phyloP scores from a whole-genome alignment of 2,888 invertebrate species.

The Anaspis maculata region DNA sequence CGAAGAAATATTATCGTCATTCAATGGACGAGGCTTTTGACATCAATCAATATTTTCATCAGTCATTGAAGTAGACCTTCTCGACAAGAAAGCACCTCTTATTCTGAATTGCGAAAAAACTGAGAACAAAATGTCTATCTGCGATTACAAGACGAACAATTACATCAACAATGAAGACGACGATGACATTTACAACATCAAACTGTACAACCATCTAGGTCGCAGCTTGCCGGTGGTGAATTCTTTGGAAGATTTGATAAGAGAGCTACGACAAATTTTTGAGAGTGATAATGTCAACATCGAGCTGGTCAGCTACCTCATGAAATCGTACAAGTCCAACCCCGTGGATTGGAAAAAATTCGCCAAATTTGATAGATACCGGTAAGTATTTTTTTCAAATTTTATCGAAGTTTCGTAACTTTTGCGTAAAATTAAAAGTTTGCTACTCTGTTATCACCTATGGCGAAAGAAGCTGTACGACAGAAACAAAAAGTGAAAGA shows the following conservation, averaged over 20 bases:
- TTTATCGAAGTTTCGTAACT: too few relatives aligned
- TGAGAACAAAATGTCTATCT: constrained; percentile 15
- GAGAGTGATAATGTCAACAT: constrained; percentile 76
- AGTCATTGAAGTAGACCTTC: too few relatives aligned
- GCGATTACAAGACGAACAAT: constrained; percentile 10
- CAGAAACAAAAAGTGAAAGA: too few relatives aligned
- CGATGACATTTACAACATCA: constrained; percentile 20
- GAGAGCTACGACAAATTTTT: constrained; percentile 69
- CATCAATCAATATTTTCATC: too few relatives aligned
- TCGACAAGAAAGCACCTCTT: too few relatives aligned
- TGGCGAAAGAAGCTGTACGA: too few relatives aligned
- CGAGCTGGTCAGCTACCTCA: constrained; percentile 78
- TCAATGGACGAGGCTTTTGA: too few relatives aligned
- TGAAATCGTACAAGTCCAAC: constrained; percentile 76
- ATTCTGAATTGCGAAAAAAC: background rate
- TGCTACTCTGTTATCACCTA: too few relatives aligned
- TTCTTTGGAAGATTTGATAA: constrained; percentile 54
- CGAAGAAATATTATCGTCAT: too few relatives aligned
- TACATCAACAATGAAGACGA: constrained; percentile 15
- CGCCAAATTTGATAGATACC: constrained; percentile 87
- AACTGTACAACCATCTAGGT: constrained; percentile 28
- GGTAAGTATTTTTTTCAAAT: constrained; percentile 49
- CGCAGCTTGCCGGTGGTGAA: constrained; percentile 34
- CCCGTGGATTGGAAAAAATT: constrained; percentile 88
- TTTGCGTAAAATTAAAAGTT: too few relatives aligned